Conservation (phyloP, 2,888 invertebrate species). For the Leucoptera coffeella region DNA sequence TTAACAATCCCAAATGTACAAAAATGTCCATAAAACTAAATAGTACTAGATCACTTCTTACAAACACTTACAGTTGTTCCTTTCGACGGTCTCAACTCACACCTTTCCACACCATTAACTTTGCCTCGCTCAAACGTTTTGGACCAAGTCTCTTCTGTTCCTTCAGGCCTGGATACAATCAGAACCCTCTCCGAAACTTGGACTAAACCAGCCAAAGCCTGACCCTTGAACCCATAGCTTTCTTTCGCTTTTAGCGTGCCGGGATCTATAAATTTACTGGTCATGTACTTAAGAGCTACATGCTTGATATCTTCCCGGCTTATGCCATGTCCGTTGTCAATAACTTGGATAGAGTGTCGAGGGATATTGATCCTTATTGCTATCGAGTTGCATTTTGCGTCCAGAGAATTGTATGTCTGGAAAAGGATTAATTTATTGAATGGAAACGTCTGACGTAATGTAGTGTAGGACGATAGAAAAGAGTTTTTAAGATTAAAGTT, state of each 20-base stretch:
- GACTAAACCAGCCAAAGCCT: constrained; percentile 59
- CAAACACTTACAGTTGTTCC: constrained; percentile 60
- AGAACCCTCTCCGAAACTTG: constrained; percentile 49
- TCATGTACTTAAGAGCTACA: constrained; percentile 57
- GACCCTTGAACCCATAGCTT: constrained; percentile 63
- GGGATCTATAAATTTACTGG: constrained; percentile 57
- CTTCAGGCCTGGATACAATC: constrained; percentile 49
- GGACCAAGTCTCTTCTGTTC: constrained; percentile 43
- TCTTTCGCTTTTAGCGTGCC: constrained; percentile 42
- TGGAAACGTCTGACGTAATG: too few relatives aligned
- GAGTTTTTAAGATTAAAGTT: too few relatives aligned
- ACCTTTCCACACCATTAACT: constrained; percentile 16
- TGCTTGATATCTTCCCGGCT: constrained; percentile 40
- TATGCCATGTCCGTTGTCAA: constrained; percentile 73
- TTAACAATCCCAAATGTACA: too few relatives aligned
- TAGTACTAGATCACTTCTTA: too few relatives aligned
- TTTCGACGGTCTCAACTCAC: constrained; percentile 46
- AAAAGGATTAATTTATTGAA: too few relatives aligned
- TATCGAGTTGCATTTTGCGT: constrained; percentile 63
- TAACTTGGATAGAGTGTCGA: constrained; percentile 60
- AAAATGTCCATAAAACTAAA: too few relatives aligned
- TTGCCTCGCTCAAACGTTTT: constrained; percentile 50
- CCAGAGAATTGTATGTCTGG: constrained; percentile 64
- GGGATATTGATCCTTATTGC: constrained; percentile 60
- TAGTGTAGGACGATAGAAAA: too few relatives aligned